Evolutionary conservation across 2,888 invertebrate species (phyloP), one percentile per base, ranked within the genome.

Genomic region (Catocala sponsa): DNA sequence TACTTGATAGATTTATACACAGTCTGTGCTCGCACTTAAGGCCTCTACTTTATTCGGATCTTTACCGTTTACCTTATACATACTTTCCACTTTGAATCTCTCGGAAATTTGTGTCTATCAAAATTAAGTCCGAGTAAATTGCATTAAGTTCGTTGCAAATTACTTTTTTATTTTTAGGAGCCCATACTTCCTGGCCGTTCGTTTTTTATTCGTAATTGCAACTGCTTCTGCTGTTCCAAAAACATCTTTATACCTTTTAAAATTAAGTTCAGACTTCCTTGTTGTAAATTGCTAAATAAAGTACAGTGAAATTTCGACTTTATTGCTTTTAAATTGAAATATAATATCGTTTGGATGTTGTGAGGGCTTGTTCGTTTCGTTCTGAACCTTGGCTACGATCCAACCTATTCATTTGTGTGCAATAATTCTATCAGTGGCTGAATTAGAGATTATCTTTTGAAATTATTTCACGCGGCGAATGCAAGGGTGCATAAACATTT

Each of bases 341-440:
- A 15, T 48, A 48, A 53, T 47, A 47, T 53, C 44, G 35, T 46
- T 44, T 47, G 15, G 46, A 58, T 12, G 0, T 38, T 51, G 50
- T 44, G 6, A 12, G 38, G 32, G 43, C 50, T 44, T 35, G 47
- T 43, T 33, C 53, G 43, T 43, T 59, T 48, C 35, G 80, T 76
- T 87, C 90, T 90, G 90, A 84, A 65, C 61, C 33, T 56, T 63
- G 85, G 91, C 91, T 91, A 84, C 59, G 61, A 64, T 73, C 69
- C 71, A 75, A 72, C 63, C 55, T 78, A 81, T 68, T 80, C 74
- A 79, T 79, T 76, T 74, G 68, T 74, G 78, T 44, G 50, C 57
- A 57, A 57, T 57, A 57, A 50, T 57, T 57, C 57, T 57, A 72
- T 63, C 75, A 77, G 74, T 70, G 71, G 38, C 79, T 80, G 81